These are phyloP conservation scores for Vireo altiloquus DNA, from an alignment of 2,113 vertebrate species.

Conservation along the genomic window DNA sequence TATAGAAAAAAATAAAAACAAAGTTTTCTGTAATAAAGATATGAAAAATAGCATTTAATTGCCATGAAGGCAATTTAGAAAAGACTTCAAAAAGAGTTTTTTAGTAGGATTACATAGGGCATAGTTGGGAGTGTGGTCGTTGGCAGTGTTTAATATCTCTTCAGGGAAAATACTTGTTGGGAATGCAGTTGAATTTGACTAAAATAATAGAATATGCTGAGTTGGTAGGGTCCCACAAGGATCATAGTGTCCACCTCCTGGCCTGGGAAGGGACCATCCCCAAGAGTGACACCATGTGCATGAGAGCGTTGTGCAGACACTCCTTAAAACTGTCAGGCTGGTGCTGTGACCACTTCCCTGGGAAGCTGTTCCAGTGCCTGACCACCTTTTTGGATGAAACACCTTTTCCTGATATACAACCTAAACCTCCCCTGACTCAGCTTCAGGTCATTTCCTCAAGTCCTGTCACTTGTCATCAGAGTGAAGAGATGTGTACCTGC, in stretches of 20 bases:
- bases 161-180: background rate
- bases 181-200: background rate
- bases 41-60: background rate
- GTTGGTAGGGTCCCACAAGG: background rate
- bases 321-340: background rate
- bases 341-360: background rate
- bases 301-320: background rate
- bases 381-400: background rate
- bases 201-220: background rate
- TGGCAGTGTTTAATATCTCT: background rate
- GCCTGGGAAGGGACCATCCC: background rate
- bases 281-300: background rate
- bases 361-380: background rate
- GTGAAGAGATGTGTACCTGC: background rate
- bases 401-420: background rate
- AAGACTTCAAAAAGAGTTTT: background rate
- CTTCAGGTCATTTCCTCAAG: background rate
- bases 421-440: background rate
- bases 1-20: background rate
- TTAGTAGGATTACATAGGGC: background rate
- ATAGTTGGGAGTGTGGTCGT: background rate
- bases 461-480: background rate
- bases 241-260: background rate
- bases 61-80: background rate
- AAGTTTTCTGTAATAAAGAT: background rate